Conservation (phyloP, 1,140 invertebrate genomes). For the Berghia stephanieae region DNA sequence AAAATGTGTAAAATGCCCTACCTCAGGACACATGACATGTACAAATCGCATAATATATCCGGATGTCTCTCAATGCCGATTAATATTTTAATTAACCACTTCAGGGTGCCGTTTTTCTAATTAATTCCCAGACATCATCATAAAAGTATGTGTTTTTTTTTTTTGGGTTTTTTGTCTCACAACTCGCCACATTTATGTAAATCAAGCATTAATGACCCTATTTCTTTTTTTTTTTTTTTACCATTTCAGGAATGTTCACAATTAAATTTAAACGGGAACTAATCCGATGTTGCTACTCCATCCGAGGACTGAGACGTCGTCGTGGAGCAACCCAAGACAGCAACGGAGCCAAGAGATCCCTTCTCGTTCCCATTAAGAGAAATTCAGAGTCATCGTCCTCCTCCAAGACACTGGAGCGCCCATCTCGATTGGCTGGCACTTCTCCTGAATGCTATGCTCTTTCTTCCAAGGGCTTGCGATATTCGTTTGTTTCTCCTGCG, state of each 20-base stretch:
- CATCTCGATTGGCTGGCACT: not conserved
- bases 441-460: not conserved
- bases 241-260: constrained; percentile 59
- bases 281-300: constrained; percentile 55
- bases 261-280: constrained; percentile 62
- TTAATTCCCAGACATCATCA: no score
- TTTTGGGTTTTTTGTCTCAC: no score
- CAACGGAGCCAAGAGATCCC: constrained; percentile 19
- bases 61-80: no score
- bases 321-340: constrained; percentile 5
- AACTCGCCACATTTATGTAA: no score
- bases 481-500: constrained; percentile 14
- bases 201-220: no score
- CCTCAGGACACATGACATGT: no score
- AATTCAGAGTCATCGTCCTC: constrained; percentile 29
- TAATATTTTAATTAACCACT: no score
- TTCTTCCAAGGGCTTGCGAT: constrained; percentile 24
- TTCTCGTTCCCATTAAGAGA: constrained; percentile 23
- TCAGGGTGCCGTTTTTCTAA: no score
- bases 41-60: no score
- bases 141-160: no score
- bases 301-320: constrained; percentile 17
- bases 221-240: no score
- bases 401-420: not conserved
- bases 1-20: no score